Conservation (phyloP, 2,888 invertebrate species). For the Drosophila parthenogenetica region DNA sequence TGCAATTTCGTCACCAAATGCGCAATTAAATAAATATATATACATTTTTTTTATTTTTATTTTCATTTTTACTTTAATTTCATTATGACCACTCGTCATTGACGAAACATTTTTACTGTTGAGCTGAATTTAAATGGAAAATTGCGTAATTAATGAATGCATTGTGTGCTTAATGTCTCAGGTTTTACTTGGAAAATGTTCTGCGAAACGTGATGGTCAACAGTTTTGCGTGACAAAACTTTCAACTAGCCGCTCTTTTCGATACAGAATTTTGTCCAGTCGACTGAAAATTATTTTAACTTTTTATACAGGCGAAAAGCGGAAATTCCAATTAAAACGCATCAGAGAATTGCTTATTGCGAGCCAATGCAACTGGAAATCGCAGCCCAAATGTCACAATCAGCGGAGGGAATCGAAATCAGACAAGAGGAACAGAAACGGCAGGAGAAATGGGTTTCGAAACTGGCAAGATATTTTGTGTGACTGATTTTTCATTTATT, state of each 20-base stretch:
- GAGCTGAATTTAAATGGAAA: slow-evolving; percentile 15
- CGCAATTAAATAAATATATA: slow-evolving; percentile 60
- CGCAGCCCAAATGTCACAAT: slow-evolving; percentile 30
- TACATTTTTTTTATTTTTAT: slow-evolving; percentile 10
- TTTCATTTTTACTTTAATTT: slow-evolving; percentile 42
- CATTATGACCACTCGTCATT: slow-evolving; percentile 53
- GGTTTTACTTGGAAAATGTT: slow-evolving; percentile 7
- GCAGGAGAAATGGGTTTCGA: slow-evolving; percentile 28
- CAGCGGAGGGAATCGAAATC: slow-evolving; percentile 39
- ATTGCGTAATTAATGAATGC: slow-evolving; percentile 61
- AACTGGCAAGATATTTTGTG: slow-evolving; percentile 17
- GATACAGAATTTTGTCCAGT: slow-evolving; percentile 3
- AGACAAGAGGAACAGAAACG: slow-evolving; percentile 12
- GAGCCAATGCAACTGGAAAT: slow-evolving; percentile 42
- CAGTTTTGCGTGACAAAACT: slow-evolving; percentile 55
- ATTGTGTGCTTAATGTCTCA: slow-evolving; percentile 42
- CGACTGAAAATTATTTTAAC: slow-evolving; percentile 71
- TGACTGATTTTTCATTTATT: slow-evolving; percentile 75
- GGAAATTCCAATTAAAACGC: slow-evolving; percentile 81
- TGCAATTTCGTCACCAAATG: slow-evolving; percentile 50
- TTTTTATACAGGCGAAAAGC: slow-evolving; percentile 65
- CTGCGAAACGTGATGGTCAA: slow-evolving; percentile 14
- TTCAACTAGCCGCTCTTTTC: slow-evolving; percentile 2
- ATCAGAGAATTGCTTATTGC: slow-evolving; percentile 61
- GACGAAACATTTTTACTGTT: slow-evolving; percentile 23